Evolutionary conservation across 2,888 invertebrate genomes (phyloP), one percentile per base, ranked within the genome.

Genomic region (Plebejus anna): DNA sequence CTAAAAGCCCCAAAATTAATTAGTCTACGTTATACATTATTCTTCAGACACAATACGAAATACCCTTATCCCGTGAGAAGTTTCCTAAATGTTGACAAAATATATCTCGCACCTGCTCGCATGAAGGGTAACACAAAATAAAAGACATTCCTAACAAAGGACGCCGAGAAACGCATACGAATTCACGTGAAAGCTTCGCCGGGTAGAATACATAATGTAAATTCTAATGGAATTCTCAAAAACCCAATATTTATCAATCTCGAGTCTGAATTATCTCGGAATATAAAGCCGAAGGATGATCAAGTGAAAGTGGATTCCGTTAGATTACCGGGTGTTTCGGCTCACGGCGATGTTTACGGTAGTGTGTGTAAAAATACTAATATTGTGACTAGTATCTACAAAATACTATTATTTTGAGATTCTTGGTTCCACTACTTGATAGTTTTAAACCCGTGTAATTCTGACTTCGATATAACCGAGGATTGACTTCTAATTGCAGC

Each of bases 31-130:
- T 66, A 66, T 66, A 61, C 32, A 66, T 66, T 66, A 66, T 66
- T 66, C 66, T 66, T 66, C 61, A 28, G 28, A 36, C 32, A 66
- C 66, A 73, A 22, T 72, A 47, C 47, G 47, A 55, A 75, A 38
- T 47, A 76, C 51, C 42, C 77, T 55, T 78, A 79, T 79, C 80
- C 79, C 80, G 77, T 80, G 80, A 79, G 80, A 80, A 80, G 78
- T 80, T 76, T 76, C 78, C 78, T 75, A 75, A 76, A 79, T 78
- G 78, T 77, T 78, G 77, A 75, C 76, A 75, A 79, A 80, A 79
- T 78, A 78, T 77, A 70, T 75, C 78, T 78, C 77, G 78, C 80
- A 80, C 80, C 80, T 80, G 80, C 80, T 75, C 72, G 70, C 55
- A 36, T 77, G 73, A 80, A 80, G 80, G 79, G 78, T 77, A 70